Percentiles rank a stretch among this genome's conserved stretches.
phyloP scores from a whole-genome alignment of 1,140 invertebrate genomes.

The Drosophila seguyi region DNA sequence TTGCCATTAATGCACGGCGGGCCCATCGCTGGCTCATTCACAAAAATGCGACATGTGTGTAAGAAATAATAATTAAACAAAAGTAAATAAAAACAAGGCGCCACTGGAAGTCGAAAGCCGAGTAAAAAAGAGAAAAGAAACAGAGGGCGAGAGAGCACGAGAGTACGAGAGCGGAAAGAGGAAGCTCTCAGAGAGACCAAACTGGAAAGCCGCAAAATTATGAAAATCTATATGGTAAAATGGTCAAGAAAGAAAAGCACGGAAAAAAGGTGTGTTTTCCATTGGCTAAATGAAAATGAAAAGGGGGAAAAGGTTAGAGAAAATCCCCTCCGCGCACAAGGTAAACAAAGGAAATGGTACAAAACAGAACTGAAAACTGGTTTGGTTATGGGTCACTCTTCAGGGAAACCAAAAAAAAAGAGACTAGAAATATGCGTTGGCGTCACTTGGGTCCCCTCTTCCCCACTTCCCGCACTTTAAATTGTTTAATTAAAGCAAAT shows the following conservation, averaged over 20 bases:
- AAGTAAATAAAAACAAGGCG: conserved; percentile 78
- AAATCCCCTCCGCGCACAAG: conserved; percentile 40
- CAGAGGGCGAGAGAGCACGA: neutral
- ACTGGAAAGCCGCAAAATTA: conserved; percentile 68
- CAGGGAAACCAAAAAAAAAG: conserved; percentile 9
- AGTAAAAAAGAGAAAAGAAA: neutral
- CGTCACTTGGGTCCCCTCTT: conserved; percentile 15
- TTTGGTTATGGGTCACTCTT: conserved; percentile 57
- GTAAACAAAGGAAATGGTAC: conserved; percentile 51
- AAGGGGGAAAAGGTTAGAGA: conserved; percentile 40
- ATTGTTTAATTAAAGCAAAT: conserved; percentile 72
- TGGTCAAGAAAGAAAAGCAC: conserved; percentile 52
- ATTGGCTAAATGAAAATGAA: conserved; percentile 59
- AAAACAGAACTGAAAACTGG: conserved; percentile 71
- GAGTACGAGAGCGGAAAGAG: conserved; percentile 1
- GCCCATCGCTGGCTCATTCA: conserved; percentile 52
- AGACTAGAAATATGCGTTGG: conserved; percentile 31
- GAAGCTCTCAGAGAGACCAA: conserved; percentile 33
- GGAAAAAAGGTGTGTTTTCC: conserved; percentile 31
- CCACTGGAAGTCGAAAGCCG: conserved; percentile 57
- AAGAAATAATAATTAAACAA: conserved; percentile 71
- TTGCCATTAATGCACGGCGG: conserved; percentile 24
- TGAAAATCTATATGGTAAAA: conserved; percentile 81
- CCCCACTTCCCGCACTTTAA: conserved; percentile 47
- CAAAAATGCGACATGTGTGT: conserved; percentile 71